Percentiles rank a stretch among this genome's conserved stretches.
phyloP scores from a whole-genome alignment of 2,797 vertebrate genomes.

The Galago senegalensis region DNA sequence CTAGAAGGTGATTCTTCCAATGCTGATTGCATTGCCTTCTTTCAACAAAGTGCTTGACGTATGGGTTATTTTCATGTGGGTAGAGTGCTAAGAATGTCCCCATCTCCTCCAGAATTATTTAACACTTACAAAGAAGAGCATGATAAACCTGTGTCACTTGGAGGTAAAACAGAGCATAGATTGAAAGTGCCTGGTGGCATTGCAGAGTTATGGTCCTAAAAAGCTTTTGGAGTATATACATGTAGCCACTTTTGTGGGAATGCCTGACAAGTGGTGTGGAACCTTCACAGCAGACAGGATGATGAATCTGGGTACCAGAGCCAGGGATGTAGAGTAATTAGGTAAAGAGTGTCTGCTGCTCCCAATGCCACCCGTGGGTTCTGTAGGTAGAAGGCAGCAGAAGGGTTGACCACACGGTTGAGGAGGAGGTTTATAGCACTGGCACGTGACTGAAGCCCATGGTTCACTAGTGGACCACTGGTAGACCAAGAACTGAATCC shows the following conservation, averaged over 20 bases:
- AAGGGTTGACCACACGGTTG: background rate
- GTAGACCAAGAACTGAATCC: background rate
- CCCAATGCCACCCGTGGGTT: accelerated
- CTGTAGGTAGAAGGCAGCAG: background rate
- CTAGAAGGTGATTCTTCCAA: background rate
- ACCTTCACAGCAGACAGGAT: background rate
- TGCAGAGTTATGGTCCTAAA: background rate
- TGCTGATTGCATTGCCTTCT: background rate
- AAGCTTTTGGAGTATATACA: background rate
- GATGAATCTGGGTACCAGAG: background rate
- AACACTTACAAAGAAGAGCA: background rate
- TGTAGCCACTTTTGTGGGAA: background rate
- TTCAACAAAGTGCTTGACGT: background rate
- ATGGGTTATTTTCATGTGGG: background rate
- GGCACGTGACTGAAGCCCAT: background rate
- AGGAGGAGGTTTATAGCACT: background rate
- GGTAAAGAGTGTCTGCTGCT: background rate
- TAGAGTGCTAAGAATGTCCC: background rate
- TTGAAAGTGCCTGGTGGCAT: background rate
- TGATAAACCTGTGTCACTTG: background rate
- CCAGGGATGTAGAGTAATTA: background rate
- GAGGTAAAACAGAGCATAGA: background rate
- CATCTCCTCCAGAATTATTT: background rate
- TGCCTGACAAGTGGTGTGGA: background rate
- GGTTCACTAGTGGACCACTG: background rate